Evolutionary conservation across 2,888 invertebrate species (phyloP).

Genomic region (Criorhina ranunculi): DNA sequence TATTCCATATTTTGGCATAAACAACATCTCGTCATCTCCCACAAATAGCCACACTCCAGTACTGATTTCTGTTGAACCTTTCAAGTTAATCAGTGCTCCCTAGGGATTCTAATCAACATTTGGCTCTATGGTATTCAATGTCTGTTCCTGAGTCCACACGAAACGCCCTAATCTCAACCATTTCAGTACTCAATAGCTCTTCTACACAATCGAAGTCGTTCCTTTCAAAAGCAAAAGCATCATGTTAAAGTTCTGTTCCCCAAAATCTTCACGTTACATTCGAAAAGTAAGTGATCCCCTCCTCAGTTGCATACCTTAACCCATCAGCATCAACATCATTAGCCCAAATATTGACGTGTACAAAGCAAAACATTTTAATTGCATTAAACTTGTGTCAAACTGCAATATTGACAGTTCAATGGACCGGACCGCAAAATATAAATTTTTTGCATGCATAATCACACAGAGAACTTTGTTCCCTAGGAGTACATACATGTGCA

Average conservation of each 20-base stretch:
- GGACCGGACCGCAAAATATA: conserved; percentile 33
- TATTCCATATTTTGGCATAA: not conserved
- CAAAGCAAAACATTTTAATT: conserved; percentile 29
- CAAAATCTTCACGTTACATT: conserved; percentile 72
- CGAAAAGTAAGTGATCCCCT: conserved; percentile 77
- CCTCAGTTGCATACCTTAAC: not conserved
- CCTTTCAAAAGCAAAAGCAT: not conserved
- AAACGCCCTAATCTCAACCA: conserved; percentile 53
- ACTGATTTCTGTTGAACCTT: conserved; percentile 44
- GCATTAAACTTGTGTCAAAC: conserved; percentile 47
- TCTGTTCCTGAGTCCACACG: conserved; percentile 2
- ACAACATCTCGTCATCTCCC: not conserved
- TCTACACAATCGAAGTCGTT: conserved; percentile 27
- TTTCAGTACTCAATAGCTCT: conserved; percentile 17
- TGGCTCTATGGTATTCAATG: conserved; percentile 25
- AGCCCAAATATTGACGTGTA: not conserved
- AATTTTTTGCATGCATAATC: conserved; percentile 17
- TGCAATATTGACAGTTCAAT: conserved; percentile 46
- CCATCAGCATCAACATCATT: too few relatives aligned
- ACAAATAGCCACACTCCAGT: not conserved
- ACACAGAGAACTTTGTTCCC: not conserved
- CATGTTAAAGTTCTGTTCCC: conserved; percentile 83
- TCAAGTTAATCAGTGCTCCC: conserved; percentile 58
- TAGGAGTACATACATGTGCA: not conserved
- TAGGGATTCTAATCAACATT: conserved; percentile 58